Base-by-base conservation (phyloP, 2,113 vertebrate genomes). In the Gallinago media region DNA sequence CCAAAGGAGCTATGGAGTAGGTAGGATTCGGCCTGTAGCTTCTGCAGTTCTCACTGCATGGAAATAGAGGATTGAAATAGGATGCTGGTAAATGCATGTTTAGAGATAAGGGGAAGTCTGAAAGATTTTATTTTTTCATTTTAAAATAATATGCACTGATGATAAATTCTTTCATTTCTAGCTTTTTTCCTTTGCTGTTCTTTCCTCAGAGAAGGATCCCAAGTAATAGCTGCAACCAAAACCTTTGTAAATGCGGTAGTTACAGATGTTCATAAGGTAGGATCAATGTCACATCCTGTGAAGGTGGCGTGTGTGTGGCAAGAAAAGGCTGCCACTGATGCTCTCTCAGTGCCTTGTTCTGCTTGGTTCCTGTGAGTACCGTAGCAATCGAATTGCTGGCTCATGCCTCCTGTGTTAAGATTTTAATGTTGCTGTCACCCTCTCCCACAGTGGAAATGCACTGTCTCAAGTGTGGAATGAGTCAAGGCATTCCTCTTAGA, bases 191-290 rank as follows among this genome's bases (percentile, higher is more conserved):
- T 70, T 44, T 76, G 32, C 47, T 58, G 4, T 7, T 21, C 13
- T 31, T 77, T 61, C 32, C 13, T 87, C 8, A 38, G 49, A 63
- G 22, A 73, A 73, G 46, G 7, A 19, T 76, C 44, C 15, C 22
- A 15, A 22, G 11, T 56, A n/a, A 15, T 2, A 70, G 8, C 22
- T 1, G 0, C 5, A 15, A 44, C 32, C 49, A 25, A 58, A 66
- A 20, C 4, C 32, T n/a, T 40, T 70, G 4, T 40, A 20, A 56
- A n/a, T 2, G 0, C 4, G 15, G 26, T 14, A 36, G n/a, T 56
- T 82, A 15, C 0, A 0, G 61, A 44, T 59, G 47, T 67, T 66
- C 8, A 3, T 6, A 3, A 0, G 1, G 40, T 15, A 19, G 46
- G 15, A 68, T 5, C 20, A 14, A 32, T 23, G 20, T n/a, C 12